Base-by-base conservation (phyloP, 2,888 invertebrate genomes). In the Ornithoptera alexandrae region DNA sequence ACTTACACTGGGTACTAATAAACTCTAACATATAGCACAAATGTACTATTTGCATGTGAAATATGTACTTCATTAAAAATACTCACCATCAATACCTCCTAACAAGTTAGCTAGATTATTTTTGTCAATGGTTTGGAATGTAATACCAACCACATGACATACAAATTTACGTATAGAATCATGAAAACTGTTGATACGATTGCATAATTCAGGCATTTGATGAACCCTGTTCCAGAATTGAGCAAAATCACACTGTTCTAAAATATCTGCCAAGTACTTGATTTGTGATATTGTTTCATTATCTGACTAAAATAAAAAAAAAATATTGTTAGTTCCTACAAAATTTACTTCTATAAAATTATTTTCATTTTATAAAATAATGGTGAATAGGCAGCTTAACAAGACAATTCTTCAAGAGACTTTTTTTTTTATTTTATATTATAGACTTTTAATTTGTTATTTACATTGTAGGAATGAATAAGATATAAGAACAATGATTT, bases 101-200 rank as follows among this genome's bases (percentile, higher is more conserved):
- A 99, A 93, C 56, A 99, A 92, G 81, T 97, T 96, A 67, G 96
- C 94, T 61, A 99, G 92, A 73, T 96, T 94, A 69, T 94, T 93
- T 81, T 96, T 96, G 73, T 97, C 96, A 81, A 99, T 97, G 2
- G 97, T 97, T 89, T 99, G 99, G 93, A 98, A 99, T 1, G 99
- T 99, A 68, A 98, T 98, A 74, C 97, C 97, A 58, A 99, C 97
- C 61, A 99, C 98, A 85, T 99, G 98, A 76, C 99, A 99, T 10
- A 98, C 97, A 93, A 98, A 99, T 88, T 98, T 98, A 73, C 98
- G 94, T 74, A 99, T 97, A 0, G 98, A 98, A 88, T 99, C 98
- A 82, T 98, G 96, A 88, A 99, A 99, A 63, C 98, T 98, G 74
- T 94, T 94, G 75, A 98, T 97, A 73, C 95, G 95, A 71, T 95